Base-by-base conservation (phyloP, 2,113 vertebrate genomes). In the Elephas maximus region DNA sequence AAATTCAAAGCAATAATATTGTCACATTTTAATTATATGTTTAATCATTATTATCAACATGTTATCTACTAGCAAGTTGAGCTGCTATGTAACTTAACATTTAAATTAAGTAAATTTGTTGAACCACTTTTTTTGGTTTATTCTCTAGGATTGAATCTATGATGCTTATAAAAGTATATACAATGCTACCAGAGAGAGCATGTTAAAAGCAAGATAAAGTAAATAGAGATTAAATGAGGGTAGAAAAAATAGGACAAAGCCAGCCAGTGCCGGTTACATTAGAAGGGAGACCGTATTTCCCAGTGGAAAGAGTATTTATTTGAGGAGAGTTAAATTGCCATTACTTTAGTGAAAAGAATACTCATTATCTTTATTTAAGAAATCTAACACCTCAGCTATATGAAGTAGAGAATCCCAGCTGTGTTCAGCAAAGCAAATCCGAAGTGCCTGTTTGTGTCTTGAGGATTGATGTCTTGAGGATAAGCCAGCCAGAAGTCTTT, bases 41-140 rank as follows among this genome's bases (percentile, higher is more conserved):
- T 7, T 63, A 45, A 7, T 92, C 53, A 2, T n/a, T 62, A 48
- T 71, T 79, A 67, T 28, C 15, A 60, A 8, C 6, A 28, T 74
- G 73, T 60, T 77, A 69, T 28, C 10, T 83, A 14, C 74, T 67
- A 90, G 33, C 53, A 96, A 94, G 30, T 63, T 93, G 28, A 96
- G 8, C 20, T 86, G 1, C 57, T 74, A 77, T 62, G 10, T 95
- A 9, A 78, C 45, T 83, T 89, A 37, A 73, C 18, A 76, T 26
- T 14, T 65, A 65, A 90, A 48, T 90, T 88, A 88, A 89, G 23
- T 5, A 91, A 95, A 91, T 28, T 9, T 81, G 2, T 28, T 83
- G 88, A 86, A 83, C 79, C 74, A 91, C 90, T 81, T 3, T 91
- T 76, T 91, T 14, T 12, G 74, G 18, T 87, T 96, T 90, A 91